Evolutionary conservation across 1,140 invertebrate genomes (phyloP), one percentile per base, ranked within the genome.

Genomic region (Drosophila sechellia): DNA sequence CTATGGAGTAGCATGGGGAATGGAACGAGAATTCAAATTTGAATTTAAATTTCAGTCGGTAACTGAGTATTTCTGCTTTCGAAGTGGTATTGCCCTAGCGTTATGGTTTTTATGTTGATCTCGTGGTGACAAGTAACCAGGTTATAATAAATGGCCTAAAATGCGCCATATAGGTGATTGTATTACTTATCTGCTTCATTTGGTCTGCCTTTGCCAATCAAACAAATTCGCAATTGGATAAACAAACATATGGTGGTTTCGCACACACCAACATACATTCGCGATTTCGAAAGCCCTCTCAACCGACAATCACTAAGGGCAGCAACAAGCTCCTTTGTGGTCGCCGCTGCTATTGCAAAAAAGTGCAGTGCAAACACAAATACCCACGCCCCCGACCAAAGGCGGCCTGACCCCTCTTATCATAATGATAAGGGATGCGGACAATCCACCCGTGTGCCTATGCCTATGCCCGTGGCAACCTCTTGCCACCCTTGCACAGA

Each of bases 281-380:
- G 25, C n/a, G 15, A 49, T 6, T 31, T 10, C 42, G 25, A 4
- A 37, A 17, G 45, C 39, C 34, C 53, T 49, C 25, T 73, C 71
- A 68, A 73, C 40, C 68, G 79, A 64, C 79, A 63, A 71, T 73
- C 50, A 50, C 81, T 60, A 45, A 37, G 40, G 72, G 63, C 50
- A 64, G 42, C 71, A 70, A 54, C 59, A 75, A 57, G 54, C 65
- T 59, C 48, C 61, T 72, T 56, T 59, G 71, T 71, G 77, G 56
- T 72, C 63, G 40, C 43, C 55, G 45, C 65, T 46, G 59, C 60
- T 72, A 46, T 71, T 84, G 61, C 43, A 73, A 52, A 52, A 52
- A 52, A 52, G 49, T 52, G 77, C 60, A 70, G 89, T 68, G 74
- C 65, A 59, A 78, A 79, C 68, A 86, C 75, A 86, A 86, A 86